Evolutionary conservation across 2,797 vertebrate species (phyloP), one percentile per base, ranked within the genome.

Genomic region (Apogon hyalosoma): DNA sequence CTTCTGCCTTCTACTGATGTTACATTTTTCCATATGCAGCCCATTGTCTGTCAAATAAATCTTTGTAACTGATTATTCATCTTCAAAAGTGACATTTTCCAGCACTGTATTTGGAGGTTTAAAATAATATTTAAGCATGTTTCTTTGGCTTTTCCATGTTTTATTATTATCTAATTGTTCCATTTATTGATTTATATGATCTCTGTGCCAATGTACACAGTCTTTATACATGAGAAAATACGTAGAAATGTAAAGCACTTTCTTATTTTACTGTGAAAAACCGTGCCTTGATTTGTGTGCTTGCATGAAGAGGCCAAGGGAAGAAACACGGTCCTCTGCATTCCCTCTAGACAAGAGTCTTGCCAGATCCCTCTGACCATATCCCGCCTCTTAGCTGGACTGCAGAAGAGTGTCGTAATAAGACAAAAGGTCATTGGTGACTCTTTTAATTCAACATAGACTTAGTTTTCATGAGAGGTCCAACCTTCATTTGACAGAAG

Each of bases 241-340:
- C 54, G 52, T 59, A 39, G 19, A 62, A 61, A 50, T 31, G 46
- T 69, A 41, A 38, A 59, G 55, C 31, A 47, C 15, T 62, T 28
- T 24, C 3, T 13, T n/a, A 52, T 18, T 59, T 33, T 63, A 63
- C 19, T 11, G 0, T 43, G 47, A 61, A 59, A 73, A 54, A 60
- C 40, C 74, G 13, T 12, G 18, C 65, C 28, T 3, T 80, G 82
- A 87, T 80, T 80, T 80, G 72, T 74, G 64, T 61, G 65, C 50
- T 60, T 72, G 51, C 42, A 70, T 33, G 52, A 71, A 81, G 47
- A 77, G 54, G 60, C 31, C 63, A 75, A 63, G 63, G 16, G n/a
- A 63, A 60, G 47, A 55, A 63, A 79, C 76, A 71, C 16, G 67
- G 50, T 40, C 46, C 39, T 55, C 43, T 18, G 47, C 15, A 67